phyloP scores from a whole-genome alignment of 2,797 vertebrate species.

The Threskiornis aethiopicus region DNA sequence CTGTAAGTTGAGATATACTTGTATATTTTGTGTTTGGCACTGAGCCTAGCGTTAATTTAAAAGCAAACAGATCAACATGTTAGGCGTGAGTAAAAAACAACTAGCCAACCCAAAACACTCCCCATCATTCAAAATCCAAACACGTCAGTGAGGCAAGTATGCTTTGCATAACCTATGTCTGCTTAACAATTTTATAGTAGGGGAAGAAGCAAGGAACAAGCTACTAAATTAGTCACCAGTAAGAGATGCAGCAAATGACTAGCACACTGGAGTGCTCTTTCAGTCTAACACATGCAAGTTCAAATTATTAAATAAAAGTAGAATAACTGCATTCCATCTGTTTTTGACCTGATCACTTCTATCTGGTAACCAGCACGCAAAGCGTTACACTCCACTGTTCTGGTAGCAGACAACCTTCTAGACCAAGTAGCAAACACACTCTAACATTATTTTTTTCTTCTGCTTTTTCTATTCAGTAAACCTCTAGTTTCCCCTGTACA shows the following conservation, averaged over 20 bases:
- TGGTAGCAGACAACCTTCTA: not conserved
- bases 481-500: not conserved
- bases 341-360: not conserved
- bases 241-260: not conserved
- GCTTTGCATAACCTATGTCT: not conserved
- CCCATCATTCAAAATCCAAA: not conserved
- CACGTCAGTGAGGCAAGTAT: not conserved
- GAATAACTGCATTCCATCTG: not conserved
- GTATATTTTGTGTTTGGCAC: not conserved
- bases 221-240: not conserved
- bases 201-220: not conserved
- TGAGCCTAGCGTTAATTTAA: not conserved
- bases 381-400: not conserved
- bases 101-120: not conserved
- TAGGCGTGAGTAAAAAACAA: not conserved
- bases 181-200: not conserved
- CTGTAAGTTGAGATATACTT: not conserved
- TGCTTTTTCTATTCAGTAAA: not conserved
- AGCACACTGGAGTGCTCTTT: not conserved
- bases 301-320: conserved; percentile 31
- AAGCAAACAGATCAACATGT: not conserved
- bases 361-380: not conserved
- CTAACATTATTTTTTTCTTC: not conserved
- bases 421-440: not conserved
- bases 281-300: not conserved